Base-by-base conservation (phyloP, 1,140 invertebrate species). In the Drosophila chauvacae region DNA sequence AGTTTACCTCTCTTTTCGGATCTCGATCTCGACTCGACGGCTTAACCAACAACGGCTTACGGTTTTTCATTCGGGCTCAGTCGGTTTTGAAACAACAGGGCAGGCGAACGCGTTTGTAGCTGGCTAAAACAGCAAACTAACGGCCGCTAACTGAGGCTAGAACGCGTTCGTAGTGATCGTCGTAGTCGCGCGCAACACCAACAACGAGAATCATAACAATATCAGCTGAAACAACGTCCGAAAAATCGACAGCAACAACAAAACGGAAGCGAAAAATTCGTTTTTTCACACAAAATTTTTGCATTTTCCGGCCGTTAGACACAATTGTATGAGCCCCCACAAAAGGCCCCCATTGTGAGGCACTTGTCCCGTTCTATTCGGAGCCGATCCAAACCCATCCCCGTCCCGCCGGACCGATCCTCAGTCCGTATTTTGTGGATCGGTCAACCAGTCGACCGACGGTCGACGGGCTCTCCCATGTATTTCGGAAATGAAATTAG, bases 401-500 rank as follows among this genome's bases (percentile, higher is more conserved):
- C 75, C 47, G 57, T 44, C 55, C 41, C 68, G 44, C 47, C 48
- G 28, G 47, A 45, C 55, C 20, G 41, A 55, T 77, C 62, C 44
- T 23, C 59, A 55, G 56, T 47, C 47, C 48, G 75, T 56, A 45
- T 44, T 65, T 63, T 35, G 59, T 65, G 39, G 50, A 30, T 69
- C 70, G 42, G 75, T 70, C 79, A 71, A 44, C 55, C 64, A 72
- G 80, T 77, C 79, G 70, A 28, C 60, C 79, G 70, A 28, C 60
- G 48, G 68, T 72, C 60, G 75, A 53, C 62, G 60, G 66, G 61
- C 69, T 82, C 80, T 77, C 56, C 61, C 65, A 77, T 81, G 81
- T 77, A 71, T 84, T 84, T 91, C 78, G 81, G 91, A 85, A 88
- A 92, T 92, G 91, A 91, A 91, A 92, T 88, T 91, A 88, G 91